Base-by-base conservation (phyloP, 2,113 vertebrate genomes). In the Syngnathus floridae region DNA sequence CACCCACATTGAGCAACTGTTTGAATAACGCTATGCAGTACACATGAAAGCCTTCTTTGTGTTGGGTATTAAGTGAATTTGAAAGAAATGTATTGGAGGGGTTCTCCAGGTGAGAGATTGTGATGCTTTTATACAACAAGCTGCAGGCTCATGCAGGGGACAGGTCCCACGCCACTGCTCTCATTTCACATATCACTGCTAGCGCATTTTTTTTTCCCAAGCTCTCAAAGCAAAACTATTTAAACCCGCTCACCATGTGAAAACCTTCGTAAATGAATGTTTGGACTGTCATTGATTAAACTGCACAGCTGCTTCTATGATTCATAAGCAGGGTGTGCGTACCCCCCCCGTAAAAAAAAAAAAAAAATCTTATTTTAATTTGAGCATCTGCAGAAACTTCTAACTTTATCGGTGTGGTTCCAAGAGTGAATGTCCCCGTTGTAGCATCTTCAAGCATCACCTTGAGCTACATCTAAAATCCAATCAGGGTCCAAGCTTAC, bases 301-400 rank as follows among this genome's bases (percentile, higher is more conserved):
- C 80, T 69, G 76, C 72, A 62, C 64, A 69, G 54, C 46, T 80
- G 75, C 74, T 75, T 62, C 52, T 72, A 60, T 85, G 80, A 83
- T 79, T 84, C 84, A 79, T 79, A 65, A 72, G 72, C 67, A 77
- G 74, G 55, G 64, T 69, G 72, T 66, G 78, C 78, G 74, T 78
- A 72, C 57, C 83, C 84, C 79, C 74, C 78, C 78, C 80, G 5
- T 5, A 14, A 14, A 5, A 71, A 72, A 86, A 84, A 87, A 14
- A 70, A 73, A 86, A 84, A 87, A 86, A 82, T 84, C 79, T 81
- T 74, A 85, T 83, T 86, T 86, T 86, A 77, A 80, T 85, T 79
- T 82, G 80, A 86, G 79, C 83, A 82, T 66, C 80, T 78, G 64
- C 73, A 86, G 82, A 86, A 84, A 31, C 26, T 31, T 31, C 26